These are phyloP conservation scores for Chlamydotis undulata DNA, from an alignment of 2,113 vertebrate species.

Conservation along the genomic window DNA sequence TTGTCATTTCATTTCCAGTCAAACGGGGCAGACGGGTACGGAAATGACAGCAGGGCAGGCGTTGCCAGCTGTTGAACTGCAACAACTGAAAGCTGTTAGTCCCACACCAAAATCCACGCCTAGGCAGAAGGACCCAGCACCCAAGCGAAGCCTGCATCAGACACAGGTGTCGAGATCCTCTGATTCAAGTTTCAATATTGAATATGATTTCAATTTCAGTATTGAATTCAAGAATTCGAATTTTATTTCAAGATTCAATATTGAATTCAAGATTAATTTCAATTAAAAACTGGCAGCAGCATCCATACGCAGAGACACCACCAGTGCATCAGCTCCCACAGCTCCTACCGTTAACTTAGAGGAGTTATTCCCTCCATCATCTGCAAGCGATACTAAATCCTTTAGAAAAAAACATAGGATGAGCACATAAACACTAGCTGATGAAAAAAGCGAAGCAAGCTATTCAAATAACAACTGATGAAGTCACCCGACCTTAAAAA, in stretches of 20 bases:
- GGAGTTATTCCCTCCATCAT: neutral
- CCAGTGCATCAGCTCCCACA: neutral
- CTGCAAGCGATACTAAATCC: neutral
- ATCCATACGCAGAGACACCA: neutral
- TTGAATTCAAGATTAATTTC: no score
- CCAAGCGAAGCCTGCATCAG: fast-evolving
- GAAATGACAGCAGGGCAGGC: neutral
- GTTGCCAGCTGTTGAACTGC: neutral
- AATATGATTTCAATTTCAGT: no score
- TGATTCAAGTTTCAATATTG: no score
- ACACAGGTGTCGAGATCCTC: neutral
- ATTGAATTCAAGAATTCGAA: no score
- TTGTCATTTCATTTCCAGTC: neutral
- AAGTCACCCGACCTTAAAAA: slow-evolving; percentile 33
- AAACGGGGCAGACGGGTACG: fast-evolving
- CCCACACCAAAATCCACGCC: neutral
- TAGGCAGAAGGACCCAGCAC: neutral
- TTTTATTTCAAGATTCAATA: no score
- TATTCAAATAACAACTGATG: neutral
- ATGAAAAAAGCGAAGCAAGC: neutral
- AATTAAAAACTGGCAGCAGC: neutral
- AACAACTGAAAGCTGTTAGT: neutral
- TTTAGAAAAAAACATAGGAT: neutral
- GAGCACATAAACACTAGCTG: neutral
- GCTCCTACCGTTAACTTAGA: neutral